These are phyloP conservation scores for Myathropa florea DNA, from an alignment of 2,888 invertebrate species.

Conservation along the genomic window DNA sequence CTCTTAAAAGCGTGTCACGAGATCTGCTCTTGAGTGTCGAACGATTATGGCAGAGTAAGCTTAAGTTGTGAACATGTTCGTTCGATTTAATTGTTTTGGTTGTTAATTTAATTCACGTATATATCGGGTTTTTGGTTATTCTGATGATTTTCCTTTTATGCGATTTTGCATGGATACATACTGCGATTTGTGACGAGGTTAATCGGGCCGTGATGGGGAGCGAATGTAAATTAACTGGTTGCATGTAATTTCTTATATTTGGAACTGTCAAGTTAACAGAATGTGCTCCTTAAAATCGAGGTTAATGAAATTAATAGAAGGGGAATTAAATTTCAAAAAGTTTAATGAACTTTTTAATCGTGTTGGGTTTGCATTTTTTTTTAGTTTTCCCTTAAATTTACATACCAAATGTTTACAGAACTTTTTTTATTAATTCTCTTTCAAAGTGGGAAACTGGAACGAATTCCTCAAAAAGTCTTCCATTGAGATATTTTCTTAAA, in stretches of 20 bases:
- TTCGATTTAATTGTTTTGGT: constrained; percentile 26
- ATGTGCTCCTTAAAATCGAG: neutral
- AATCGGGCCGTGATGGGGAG: constrained; percentile 3
- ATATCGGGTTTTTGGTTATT: neutral
- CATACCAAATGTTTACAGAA: too few species aligned
- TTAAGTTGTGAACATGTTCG: constrained; percentile 37
- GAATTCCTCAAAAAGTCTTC: too few species aligned
- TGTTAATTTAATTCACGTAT: constrained; percentile 25
- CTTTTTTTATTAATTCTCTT: too few species aligned
- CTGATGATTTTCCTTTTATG: neutral
- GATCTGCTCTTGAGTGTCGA: constrained; percentile 36
- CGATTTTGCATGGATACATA: neutral
- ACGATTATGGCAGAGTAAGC: constrained; percentile 18
- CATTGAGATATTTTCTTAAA: too few species aligned
- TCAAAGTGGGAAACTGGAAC: too few species aligned
- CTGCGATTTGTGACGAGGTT: neutral
- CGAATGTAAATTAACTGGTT: constrained; percentile 2
- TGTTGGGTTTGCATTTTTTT: too few species aligned
- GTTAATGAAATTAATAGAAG: neutral
- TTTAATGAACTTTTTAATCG: too few species aligned
- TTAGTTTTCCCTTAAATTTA: too few species aligned
- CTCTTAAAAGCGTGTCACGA: constrained; percentile 51
- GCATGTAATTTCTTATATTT: too few species aligned
- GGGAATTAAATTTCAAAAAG: neutral
- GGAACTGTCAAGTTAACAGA: too few species aligned